Evolutionary conservation across 2,888 invertebrate species (phyloP).

Genomic region (Muscina levida): DNA sequence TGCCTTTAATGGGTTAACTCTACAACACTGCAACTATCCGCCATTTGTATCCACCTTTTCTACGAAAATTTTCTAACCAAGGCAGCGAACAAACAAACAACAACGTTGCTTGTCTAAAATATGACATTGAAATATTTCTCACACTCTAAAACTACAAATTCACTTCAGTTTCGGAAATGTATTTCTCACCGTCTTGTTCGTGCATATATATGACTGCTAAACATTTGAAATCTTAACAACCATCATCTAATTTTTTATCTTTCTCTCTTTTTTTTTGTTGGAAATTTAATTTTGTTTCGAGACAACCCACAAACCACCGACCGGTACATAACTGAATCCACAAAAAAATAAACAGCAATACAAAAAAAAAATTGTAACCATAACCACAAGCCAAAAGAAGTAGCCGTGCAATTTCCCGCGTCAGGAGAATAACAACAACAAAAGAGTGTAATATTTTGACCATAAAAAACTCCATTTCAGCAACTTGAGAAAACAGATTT

Average conservation of each 20-base stretch:
- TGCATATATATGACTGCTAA: background rate
- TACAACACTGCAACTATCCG: too few relatives aligned
- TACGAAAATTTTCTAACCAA: slow-evolving; percentile 15
- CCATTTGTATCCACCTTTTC: slow-evolving; percentile 4
- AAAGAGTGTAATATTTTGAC: slow-evolving; percentile 64
- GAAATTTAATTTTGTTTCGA: slow-evolving; percentile 30
- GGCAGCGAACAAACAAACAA: background rate
- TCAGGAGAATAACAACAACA: slow-evolving; percentile 59
- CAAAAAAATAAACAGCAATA: too few relatives aligned
- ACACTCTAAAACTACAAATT: slow-evolving; percentile 27
- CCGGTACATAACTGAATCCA: slow-evolving; percentile 6
- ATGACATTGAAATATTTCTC: slow-evolving; percentile 57
- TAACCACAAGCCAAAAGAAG: slow-evolving; percentile 52
- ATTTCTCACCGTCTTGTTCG: slow-evolving; percentile 50
- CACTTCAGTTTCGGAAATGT: slow-evolving; percentile 3
- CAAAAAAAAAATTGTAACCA: slow-evolving; percentile 64
- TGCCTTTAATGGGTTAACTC: background rate
- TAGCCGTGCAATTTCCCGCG: slow-evolving; percentile 53
- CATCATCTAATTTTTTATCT: too few relatives aligned
- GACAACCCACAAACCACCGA: slow-evolving; percentile 63
- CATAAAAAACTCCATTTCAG: slow-evolving; percentile 42
- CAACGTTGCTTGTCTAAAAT: slow-evolving; percentile 27
- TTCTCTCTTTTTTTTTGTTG: slow-evolving; percentile 66
- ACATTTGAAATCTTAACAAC: slow-evolving; percentile 67
- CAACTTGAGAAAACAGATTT: slow-evolving; percentile 29